phyloP scores from a whole-genome alignment of 1,140 invertebrate genomes.

The Pararge aegeria region DNA sequence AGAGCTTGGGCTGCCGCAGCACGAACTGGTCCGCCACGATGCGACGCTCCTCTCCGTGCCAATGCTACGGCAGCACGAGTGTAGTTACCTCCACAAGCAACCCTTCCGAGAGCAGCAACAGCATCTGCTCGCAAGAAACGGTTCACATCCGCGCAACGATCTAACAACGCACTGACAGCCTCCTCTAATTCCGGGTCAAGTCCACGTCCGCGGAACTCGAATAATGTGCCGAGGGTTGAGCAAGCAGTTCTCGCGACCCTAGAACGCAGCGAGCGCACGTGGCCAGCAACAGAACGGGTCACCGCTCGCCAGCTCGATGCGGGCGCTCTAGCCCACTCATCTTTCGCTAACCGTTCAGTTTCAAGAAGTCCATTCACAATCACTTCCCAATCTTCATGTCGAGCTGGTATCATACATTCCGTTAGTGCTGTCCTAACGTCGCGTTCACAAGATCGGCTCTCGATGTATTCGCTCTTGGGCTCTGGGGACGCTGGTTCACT shows the following conservation, averaged over 20 bases:
- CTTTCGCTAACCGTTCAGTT: slow-evolving; percentile 85
- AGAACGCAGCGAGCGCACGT: slow-evolving; percentile 93
- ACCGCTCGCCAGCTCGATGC: slow-evolving; percentile 82
- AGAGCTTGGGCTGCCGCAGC: slow-evolving; percentile 90
- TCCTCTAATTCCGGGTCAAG: slow-evolving; percentile 95
- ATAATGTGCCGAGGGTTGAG: slow-evolving; percentile 88
- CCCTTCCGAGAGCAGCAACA: slow-evolving; percentile 88
- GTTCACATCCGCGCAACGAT: slow-evolving; percentile 95
- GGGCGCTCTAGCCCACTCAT: slow-evolving; percentile 85
- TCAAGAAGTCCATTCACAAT: slow-evolving; percentile 89
- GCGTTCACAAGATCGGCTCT: slow-evolving; percentile 36
- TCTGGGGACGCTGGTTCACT: slow-evolving; percentile 39
- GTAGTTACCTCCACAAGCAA: slow-evolving; percentile 85
- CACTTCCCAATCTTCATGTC: slow-evolving; percentile 89
- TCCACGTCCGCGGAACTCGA: slow-evolving; percentile 83
- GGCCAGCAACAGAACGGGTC: slow-evolving; percentile 85
- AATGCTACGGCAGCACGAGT: slow-evolving; percentile 75
- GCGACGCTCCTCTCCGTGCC: slow-evolving; percentile 82
- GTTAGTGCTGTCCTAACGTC: slow-evolving; percentile 63
- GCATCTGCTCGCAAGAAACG: slow-evolving; percentile 94
- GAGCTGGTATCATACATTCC: slow-evolving; percentile 58
- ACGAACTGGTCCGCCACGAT: slow-evolving; percentile 92
- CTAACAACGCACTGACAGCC: slow-evolving; percentile 87
- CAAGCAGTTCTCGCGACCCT: slow-evolving; percentile 94
- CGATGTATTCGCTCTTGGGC: slow-evolving; percentile 23